Evolutionary conservation across 1,140 invertebrate genomes (phyloP).

Genomic region (Chironomus tepperi): DNA sequence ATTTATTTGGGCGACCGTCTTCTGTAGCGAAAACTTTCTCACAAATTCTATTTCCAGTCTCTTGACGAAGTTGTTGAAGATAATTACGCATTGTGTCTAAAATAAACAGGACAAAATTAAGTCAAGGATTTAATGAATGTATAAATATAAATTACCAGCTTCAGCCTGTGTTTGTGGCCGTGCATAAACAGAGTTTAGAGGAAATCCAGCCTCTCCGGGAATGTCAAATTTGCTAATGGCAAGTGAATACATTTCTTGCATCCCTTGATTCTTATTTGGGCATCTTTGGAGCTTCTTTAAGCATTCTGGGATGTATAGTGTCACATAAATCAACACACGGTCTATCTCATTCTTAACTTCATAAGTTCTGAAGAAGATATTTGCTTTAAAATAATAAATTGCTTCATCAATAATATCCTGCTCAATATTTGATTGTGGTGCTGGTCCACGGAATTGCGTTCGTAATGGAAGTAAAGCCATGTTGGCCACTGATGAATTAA

Average conservation of each 20-base stretch:
- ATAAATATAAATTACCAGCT: constrained; percentile 49
- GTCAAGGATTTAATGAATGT: background rate
- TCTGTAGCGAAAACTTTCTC: constrained; percentile 86
- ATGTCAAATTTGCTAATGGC: constrained; percentile 94
- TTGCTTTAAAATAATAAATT: constrained; percentile 95
- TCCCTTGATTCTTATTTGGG: constrained; percentile 76
- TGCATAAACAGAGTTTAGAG: constrained; percentile 94
- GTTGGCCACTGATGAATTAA: constrained; percentile 75
- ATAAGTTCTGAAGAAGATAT: constrained; percentile 98
- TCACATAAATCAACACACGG: constrained; percentile 94
- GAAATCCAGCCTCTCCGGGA: constrained; percentile 92
- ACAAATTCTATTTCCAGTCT: constrained; percentile 81
- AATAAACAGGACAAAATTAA: constrained; percentile 33
- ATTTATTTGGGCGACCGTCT: constrained; percentile 94
- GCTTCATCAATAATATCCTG: constrained; percentile 97
- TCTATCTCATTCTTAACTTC: constrained; percentile 97
- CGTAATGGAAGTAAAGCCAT: constrained; percentile 82
- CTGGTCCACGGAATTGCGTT: constrained; percentile 82
- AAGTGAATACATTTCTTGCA: constrained; percentile 92
- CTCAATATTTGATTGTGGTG: constrained; percentile 58
- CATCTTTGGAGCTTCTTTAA: constrained; percentile 91
- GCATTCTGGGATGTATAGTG: constrained; percentile 98
- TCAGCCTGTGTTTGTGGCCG: constrained; percentile 72
- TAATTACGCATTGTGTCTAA: constrained; percentile 87
- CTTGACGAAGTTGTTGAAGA: constrained; percentile 89